Evolutionary conservation across 2,113 vertebrate species (phyloP).

Genomic region (Calonectris borealis): DNA sequence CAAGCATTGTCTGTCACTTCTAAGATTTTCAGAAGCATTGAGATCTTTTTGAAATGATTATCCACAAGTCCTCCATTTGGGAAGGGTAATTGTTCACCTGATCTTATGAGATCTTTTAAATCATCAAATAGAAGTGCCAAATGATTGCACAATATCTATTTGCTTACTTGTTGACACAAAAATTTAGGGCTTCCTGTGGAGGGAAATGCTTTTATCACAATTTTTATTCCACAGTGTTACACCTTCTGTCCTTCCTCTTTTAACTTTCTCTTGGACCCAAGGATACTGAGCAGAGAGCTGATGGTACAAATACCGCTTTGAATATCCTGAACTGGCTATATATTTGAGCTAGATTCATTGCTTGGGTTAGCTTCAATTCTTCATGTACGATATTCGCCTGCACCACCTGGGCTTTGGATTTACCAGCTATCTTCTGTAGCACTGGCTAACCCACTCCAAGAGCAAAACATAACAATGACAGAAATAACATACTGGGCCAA

Average conservation of each 20-base stretch:
- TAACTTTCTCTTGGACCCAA: background rate
- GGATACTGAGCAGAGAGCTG: background rate
- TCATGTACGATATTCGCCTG: background rate
- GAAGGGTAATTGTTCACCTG: background rate
- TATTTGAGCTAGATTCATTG: background rate
- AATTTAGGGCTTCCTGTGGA: constrained; percentile 4
- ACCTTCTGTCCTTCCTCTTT: background rate
- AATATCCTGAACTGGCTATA: background rate
- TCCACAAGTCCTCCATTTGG: background rate
- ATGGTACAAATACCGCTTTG: background rate
- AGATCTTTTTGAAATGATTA: background rate
- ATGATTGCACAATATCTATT: background rate
- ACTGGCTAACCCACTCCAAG: background rate
- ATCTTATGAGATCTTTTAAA: background rate
- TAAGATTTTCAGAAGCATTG: background rate
- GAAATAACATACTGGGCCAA: background rate
- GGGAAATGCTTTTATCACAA: background rate
- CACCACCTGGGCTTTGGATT: background rate
- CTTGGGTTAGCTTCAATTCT: background rate
- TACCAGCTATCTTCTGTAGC: background rate
- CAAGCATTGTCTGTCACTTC: background rate
- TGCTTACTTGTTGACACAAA: background rate
- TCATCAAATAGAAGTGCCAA: background rate
- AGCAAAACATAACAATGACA: background rate
- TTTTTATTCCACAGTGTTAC: background rate